Percentiles rank a stretch among this genome's conserved stretches.
Conservation (phyloP, 2,888 invertebrate genomes). For the Tanytarsus gracilentus region DNA sequence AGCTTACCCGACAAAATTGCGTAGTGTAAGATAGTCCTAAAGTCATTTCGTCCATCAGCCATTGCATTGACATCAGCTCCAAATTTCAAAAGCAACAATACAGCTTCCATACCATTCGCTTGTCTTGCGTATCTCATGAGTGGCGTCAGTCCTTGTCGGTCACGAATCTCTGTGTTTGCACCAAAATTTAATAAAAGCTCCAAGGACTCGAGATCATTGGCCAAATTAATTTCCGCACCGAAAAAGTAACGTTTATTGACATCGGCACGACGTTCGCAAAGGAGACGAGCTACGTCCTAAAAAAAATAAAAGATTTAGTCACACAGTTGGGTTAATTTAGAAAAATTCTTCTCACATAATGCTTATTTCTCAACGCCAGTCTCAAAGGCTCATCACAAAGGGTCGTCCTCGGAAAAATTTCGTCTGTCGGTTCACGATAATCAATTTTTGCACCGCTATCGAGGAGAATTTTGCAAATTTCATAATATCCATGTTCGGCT, state of each 20-base stretch:
- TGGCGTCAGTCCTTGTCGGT: slow-evolving; percentile 78
- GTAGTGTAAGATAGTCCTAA: slow-evolving; percentile 79
- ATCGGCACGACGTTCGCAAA: slow-evolving; percentile 77
- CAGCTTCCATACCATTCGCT: slow-evolving; percentile 67
- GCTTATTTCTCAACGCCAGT: slow-evolving; percentile 77
- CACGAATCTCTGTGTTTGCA: slow-evolving; percentile 78
- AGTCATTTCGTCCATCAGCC: slow-evolving; percentile 78
- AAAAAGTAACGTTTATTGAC: slow-evolving; percentile 89
- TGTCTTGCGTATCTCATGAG: slow-evolving; percentile 83
- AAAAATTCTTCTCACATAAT: slow-evolving; percentile 56
- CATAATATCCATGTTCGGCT: slow-evolving; percentile 71
- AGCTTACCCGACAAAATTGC: slow-evolving; percentile 69
- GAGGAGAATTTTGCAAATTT: slow-evolving; percentile 61
- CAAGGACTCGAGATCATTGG: slow-evolving; percentile 72
- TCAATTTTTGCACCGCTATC: slow-evolving; percentile 72
- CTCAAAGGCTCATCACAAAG: slow-evolving; percentile 81
- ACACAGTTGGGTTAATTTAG: not conserved
- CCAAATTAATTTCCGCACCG: slow-evolving; percentile 81
- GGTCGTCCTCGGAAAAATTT: slow-evolving; percentile 61
- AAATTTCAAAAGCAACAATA: slow-evolving; percentile 62
- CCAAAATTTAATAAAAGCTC: slow-evolving; percentile 75
- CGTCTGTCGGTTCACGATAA: slow-evolving; percentile 63
- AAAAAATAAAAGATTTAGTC: slow-evolving; percentile 18
- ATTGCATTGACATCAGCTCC: slow-evolving; percentile 82
- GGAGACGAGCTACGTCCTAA: slow-evolving; percentile 55